These are phyloP conservation scores for Eupleurogrammus muticus DNA, from an alignment of 2,797 vertebrate genomes.

Conservation along the genomic window DNA sequence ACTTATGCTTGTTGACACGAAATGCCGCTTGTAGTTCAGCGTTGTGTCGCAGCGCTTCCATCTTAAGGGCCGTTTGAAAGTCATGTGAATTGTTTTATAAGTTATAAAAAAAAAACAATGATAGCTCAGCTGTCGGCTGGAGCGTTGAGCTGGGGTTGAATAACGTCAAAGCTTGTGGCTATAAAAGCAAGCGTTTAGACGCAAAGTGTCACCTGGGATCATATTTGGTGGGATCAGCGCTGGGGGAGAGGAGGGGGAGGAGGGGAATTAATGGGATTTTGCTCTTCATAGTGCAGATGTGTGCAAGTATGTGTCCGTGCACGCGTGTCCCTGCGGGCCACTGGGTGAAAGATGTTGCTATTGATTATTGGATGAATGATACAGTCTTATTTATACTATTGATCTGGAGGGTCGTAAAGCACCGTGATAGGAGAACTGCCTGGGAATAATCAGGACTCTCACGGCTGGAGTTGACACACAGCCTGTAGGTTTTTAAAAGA, in stretches of 20 bases:
- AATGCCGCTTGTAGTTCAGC: constrained; percentile 12
- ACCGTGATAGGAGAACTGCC: constrained; percentile 10
- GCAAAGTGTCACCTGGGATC: constrained; percentile 64
- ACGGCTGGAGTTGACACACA: constrained; percentile 3
- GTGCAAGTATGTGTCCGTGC: not conserved
- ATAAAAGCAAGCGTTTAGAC: constrained; percentile 62
- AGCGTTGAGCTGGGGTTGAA: constrained; percentile 30
- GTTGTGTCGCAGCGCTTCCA: constrained; percentile 8
- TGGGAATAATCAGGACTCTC: constrained; percentile 21
- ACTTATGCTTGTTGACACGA: constrained; percentile 3
- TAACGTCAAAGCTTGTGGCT: constrained; percentile 51
- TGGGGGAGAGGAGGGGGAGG: constrained; percentile 35
- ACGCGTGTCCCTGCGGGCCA: constrained; percentile 27
- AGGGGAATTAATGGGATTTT: constrained; percentile 69
- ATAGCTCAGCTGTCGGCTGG: constrained; percentile 36
- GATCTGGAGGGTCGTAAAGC: constrained; percentile 43
- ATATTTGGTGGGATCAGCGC: constrained; percentile 69
- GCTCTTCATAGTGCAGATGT: constrained; percentile 49
- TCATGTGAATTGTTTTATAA: constrained; percentile 39
- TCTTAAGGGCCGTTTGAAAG: constrained; percentile 15
- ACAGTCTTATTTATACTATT: constrained; percentile 35
- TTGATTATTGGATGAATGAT: constrained; percentile 56
- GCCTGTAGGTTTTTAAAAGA: not conserved
- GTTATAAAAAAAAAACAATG: constrained; percentile 29
- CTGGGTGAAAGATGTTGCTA: constrained; percentile 44